Percentiles rank a stretch among this genome's conserved stretches.
phyloP scores from a whole-genome alignment of 1,140 invertebrate species.

The Drosophila prosaltans region DNA sequence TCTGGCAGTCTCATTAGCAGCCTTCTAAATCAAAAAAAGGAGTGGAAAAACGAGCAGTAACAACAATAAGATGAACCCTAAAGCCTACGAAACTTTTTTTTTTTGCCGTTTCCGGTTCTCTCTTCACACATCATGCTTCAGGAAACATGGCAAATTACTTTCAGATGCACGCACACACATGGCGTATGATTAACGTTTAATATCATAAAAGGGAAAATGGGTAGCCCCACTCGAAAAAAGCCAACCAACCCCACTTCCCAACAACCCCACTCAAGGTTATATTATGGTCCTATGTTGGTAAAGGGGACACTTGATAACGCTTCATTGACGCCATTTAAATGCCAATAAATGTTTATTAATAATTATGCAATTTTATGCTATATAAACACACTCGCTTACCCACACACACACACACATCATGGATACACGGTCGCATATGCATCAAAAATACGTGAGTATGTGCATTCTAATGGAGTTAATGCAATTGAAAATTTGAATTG shows the following conservation, averaged over 20 bases:
- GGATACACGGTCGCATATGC: not conserved
- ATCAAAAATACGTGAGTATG: not conserved
- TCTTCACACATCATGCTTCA: conserved; percentile 9
- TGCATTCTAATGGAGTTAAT: not conserved
- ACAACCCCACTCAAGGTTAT: not conserved
- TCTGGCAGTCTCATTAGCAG: conserved; percentile 2
- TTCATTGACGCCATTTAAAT: conserved; percentile 52
- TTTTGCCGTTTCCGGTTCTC: not conserved
- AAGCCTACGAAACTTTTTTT: not conserved
- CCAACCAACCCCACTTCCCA: not conserved
- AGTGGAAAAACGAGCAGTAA: no score
- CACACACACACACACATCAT: not conserved
- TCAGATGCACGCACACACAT: conserved; percentile 35
- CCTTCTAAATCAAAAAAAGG: not conserved
- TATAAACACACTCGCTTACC: conserved; percentile 17
- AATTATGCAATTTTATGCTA: conserved; percentile 37
- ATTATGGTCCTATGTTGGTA: conserved; percentile 3
- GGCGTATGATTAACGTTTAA: conserved; percentile 59
- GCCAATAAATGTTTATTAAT: conserved; percentile 44
- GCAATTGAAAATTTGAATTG: conserved; percentile 7
- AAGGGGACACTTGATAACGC: conserved; percentile 41
- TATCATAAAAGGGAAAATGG: conserved; percentile 25
- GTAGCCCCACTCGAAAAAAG: not conserved
- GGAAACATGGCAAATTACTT: conserved; percentile 27
- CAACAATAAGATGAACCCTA: not conserved